Percentiles rank a stretch among this genome's conserved stretches.
phyloP scores from a whole-genome alignment of 2,888 invertebrate species.

The Patella caerulea region DNA sequence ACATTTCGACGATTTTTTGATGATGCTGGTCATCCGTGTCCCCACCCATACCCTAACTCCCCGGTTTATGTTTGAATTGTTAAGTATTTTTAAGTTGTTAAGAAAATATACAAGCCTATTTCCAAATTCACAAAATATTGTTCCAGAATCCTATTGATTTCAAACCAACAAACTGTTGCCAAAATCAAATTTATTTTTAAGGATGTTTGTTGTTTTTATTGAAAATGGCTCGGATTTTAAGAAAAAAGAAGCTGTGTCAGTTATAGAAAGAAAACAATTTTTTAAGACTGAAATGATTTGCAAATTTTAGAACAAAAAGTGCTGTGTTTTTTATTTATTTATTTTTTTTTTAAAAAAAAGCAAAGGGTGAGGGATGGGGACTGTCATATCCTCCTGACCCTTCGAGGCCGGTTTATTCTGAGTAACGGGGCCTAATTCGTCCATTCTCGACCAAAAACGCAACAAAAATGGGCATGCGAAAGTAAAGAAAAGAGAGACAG shows the following conservation, averaged over 20 bases:
- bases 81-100: neutral
- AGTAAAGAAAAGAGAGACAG: too few relatives aligned
- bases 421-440: too few relatives aligned
- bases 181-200: neutral
- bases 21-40: conserved; percentile 67
- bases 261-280: neutral
- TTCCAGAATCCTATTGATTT: too few relatives aligned
- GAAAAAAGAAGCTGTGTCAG: too few relatives aligned
- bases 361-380: neutral
- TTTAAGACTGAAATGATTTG: neutral
- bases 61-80: conserved; percentile 54
- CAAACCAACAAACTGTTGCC: neutral
- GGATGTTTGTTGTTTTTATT: too few relatives aligned
- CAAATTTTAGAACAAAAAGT: neutral
- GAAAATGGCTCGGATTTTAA: too few relatives aligned
- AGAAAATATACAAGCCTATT: too few relatives aligned
- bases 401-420: too few relatives aligned
- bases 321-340: conserved; percentile 4
- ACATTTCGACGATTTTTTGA: conserved; percentile 99
- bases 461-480: too few relatives aligned
- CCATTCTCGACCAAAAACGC: too few relatives aligned
- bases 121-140: too few relatives aligned
- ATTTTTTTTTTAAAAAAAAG: neutral
- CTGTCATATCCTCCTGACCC: too few relatives aligned
- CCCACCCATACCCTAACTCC: conserved; percentile 46